Base-by-base conservation (phyloP, 1,140 invertebrate species). In the Muscidifurax raptorellus region DNA sequence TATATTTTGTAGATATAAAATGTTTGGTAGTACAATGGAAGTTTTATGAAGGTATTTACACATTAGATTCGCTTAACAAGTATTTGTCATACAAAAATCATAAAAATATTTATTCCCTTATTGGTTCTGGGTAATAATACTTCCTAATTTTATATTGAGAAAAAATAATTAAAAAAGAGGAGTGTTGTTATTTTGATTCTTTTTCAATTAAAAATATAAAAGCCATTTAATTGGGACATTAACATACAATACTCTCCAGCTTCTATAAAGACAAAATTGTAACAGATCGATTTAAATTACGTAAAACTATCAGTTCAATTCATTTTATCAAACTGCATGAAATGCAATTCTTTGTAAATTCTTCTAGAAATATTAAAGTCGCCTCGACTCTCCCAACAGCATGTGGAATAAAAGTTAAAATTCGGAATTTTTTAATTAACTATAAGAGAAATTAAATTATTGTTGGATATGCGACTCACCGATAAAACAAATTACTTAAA, bases 11-110 rank as follows among this genome's bases (percentile, higher is more conserved):
- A 78, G n/a, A 82, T 82, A 82, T 78, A 85, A 85, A 81, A 78
- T 71, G 64, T 81, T 78, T 85, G 74, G 22, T 85, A 64, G 9
- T 82, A 81, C 40, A 80, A 69, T 76, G 47, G 30, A 82, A 30
- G 27, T 82, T 71, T 79, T 82, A 82, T 79, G 78, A 82, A 85
- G 69, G 30, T 85, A 85, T 85, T 85, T 85, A 85, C 84, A 85
- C 10, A 13, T 5, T 78, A 59, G 12, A 77, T 69, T 47, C 27
- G 5, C 74, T 71, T 85, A 81, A 85, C 47, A 84, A 84, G 64
- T 80, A 72, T 75, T 36, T 44, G 7, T 77, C 47, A 64, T 32
- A 47, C 27, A 80, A 80, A 75, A 85, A 85, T 72, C 22, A 81
- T 85, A 59, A 75, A 80, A 82, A 82, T 85, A 64, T 52, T 77